Conservation (phyloP, 2,888 invertebrate species). For the Clanis bilineata region DNA sequence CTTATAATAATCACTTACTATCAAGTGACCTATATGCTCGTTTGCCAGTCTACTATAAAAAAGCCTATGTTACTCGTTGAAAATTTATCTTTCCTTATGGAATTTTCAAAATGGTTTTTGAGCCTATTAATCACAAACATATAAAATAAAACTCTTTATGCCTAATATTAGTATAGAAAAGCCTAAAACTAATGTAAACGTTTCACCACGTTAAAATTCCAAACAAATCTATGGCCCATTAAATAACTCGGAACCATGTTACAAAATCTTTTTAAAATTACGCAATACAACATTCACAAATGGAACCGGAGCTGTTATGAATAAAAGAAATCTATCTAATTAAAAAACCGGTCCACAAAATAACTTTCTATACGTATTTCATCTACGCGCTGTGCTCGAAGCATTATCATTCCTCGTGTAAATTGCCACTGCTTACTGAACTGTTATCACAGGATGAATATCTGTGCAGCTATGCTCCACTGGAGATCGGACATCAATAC, state of each 20-base stretch:
- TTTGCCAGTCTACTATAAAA: too few species aligned
- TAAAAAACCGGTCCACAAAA: slow-evolving; percentile 7
- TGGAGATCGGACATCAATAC: neutral
- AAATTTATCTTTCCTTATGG: too few species aligned
- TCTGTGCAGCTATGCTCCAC: slow-evolving; percentile 6
- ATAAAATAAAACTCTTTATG: too few species aligned
- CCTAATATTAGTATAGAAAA: too few species aligned
- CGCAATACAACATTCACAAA: neutral
- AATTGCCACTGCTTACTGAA: slow-evolving; percentile 2
- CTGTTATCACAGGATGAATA: slow-evolving; percentile 7
- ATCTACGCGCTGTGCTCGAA: neutral
- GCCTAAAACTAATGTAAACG: neutral
- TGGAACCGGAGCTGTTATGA: neutral
- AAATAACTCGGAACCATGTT: neutral
- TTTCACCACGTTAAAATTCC: neutral
- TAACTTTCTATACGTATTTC: neutral
- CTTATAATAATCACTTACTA: too few species aligned
- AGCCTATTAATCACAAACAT: too few species aligned
- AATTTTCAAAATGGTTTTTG: too few species aligned
- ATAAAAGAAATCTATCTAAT: slow-evolving; percentile 14
- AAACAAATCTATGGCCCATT: neutral
- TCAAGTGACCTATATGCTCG: too few species aligned
- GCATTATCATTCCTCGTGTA: neutral
- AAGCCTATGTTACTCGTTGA: too few species aligned
- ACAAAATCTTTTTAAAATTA: slow-evolving; percentile 5